Evolutionary conservation across 2,888 invertebrate genomes (phyloP).

Genomic region (Philopedon plagiatum): DNA sequence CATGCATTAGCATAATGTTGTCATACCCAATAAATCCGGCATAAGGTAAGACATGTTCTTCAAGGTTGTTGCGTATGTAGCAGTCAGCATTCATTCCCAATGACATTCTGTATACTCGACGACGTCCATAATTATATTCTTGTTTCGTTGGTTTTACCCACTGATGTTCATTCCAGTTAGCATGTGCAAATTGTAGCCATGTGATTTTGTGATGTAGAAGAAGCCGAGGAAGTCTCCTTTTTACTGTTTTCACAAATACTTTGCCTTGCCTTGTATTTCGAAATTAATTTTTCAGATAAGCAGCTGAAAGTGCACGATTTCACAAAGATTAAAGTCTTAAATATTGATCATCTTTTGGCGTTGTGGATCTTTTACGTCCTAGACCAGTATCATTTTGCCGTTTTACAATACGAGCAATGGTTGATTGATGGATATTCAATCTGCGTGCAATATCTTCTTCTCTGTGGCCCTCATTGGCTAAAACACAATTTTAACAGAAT

Average conservation of each 20-base stretch:
- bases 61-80: neutral
- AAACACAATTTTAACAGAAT: neutral
- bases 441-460: neutral
- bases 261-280: too few species aligned
- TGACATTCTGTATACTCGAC: neutral
- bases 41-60: slow-evolving; percentile 12
- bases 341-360: neutral
- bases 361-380: neutral
- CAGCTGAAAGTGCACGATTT: neutral
- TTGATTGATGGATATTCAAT: neutral
- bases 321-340: neutral
- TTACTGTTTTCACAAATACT: too few species aligned
- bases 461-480: neutral
- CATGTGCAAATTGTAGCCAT: too few species aligned
- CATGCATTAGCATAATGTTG: slow-evolving; percentile 20
- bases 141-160: neutral
- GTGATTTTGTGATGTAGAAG: too few species aligned
- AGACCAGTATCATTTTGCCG: neutral
- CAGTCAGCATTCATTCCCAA: neutral
- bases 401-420: neutral
- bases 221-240: too few species aligned
- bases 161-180: neutral
- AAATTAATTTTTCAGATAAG: too few species aligned
- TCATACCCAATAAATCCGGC: slow-evolving; percentile 13
- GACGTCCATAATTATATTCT: neutral